Base-by-base conservation (phyloP, 2,797 vertebrate genomes). In the Emydoidea blandingii region DNA sequence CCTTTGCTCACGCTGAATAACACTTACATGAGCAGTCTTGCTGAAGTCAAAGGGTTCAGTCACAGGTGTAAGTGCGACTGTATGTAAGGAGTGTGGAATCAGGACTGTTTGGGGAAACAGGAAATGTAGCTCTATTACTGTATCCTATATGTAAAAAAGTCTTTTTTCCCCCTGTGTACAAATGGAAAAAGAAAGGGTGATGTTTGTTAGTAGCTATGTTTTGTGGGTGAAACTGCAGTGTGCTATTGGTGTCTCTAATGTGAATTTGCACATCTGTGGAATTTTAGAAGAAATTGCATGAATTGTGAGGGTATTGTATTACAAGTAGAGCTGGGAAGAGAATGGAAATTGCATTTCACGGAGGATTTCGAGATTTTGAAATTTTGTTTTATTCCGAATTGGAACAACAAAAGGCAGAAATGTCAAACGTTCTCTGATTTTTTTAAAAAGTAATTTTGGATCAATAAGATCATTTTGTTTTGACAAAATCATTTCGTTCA, bases 41-140 rank as follows among this genome's bases (percentile, higher is more conserved):
- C 21, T 84, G 31, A 79, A 8, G 10, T 47, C 49, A 88, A 79
- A 91, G 82, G 16, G n/a, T 25, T 44, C 52, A 5, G 74, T 85
- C 19, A 14, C 8, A 25, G 44, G 19, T 25, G 8, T 41, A n/a
- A 83, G 19, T 11, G 2, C 5, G 74, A 74, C 3, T 65, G 27
- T 81, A 23, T 27, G 6, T 47, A 86, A 79, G 0, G 0, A 88
- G 8, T 8, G 37, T 14, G 54, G 93, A 91, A 81, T 19, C 8
- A 5, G 15, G 18, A 5, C 29, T 49, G 9, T 52, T 82, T 79
- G 50, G 68, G 1, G 80, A 41, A 12, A 41, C 68, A 41, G 21
- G 41, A 41, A 72, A 72, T 12, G 68, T 12, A 72, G 16, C 68
- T 72, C n/a, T 72, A 37, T 37, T 41, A 23, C 19, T 15, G 31